Base-by-base conservation (phyloP, 2,113 vertebrate genomes). In the Ahaetulla prasina region DNA sequence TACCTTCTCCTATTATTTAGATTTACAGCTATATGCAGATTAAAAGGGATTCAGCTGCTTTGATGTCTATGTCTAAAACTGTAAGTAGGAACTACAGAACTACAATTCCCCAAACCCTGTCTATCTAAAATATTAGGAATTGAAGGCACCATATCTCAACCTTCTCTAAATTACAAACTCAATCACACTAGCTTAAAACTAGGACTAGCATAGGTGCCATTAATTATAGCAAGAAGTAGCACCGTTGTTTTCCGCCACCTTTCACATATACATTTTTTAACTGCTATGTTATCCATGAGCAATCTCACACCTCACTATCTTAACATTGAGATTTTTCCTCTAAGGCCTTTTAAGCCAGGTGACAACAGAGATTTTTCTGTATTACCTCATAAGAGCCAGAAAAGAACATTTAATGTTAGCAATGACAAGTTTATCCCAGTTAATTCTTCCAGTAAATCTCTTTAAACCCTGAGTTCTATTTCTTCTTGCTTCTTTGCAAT, bases 401-500 rank as follows among this genome's bases (percentile, higher is more conserved):
- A 94, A 92, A 90, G 35, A 91, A 8, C 10, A 39, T 91, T 92
- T 89, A 50, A 52, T 0, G 0, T 89, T 50, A 39, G 9, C 55
- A 87, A 87, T 22, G 57, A 23, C 35, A 23, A 8, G 8, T 50
- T 54, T 93, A 92, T 94, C 30, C 52, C 89, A n/a, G 53, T 52
- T 49, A 87, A 12, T 23, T 74, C 20, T 50, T 92, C 89, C 84
- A 80, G 10, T 3, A 91, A 85, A 91, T 30, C 39, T 92, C 22
- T 89, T 52, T 89, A 89, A 94, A 63, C 47, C 57, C 88, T 3
- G 54, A 53, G 1, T 35, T 94, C 84, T 90, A 90, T 43, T 35
- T 96, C 90, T 85, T 93, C 68, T 84, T 16, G 20, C n/a, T 14
- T 52, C 3, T 0, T 4, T 93, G 43, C 63, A 89, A 22, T 0